Evolutionary conservation across 2,113 vertebrate genomes (phyloP).

Genomic region (Mellivora capensis): DNA sequence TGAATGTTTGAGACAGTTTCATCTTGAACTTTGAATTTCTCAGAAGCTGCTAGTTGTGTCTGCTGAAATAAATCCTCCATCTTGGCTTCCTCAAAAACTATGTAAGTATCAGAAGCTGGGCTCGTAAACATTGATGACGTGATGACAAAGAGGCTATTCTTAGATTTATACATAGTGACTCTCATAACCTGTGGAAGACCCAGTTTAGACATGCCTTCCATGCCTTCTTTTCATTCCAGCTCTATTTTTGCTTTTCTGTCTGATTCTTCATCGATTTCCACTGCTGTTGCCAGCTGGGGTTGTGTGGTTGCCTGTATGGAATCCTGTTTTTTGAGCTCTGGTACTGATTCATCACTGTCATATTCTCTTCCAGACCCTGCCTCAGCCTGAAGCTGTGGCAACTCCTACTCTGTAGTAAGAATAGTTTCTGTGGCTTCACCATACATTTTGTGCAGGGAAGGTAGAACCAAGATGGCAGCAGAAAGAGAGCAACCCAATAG

Average conservation of each 20-base stretch:
- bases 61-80: constrained; percentile 99
- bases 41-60: constrained; percentile 95
- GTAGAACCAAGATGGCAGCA: constrained; percentile 82
- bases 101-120: background rate
- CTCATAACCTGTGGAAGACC: background rate
- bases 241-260: background rate
- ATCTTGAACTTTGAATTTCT: constrained; percentile 99
- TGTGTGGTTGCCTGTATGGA: background rate
- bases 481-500: background rate
- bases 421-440: constrained; percentile 81
- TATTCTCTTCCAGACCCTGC: constrained; percentile 69
- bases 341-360: background rate
- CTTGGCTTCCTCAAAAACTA: constrained; percentile 54
- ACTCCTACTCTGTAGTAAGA: constrained; percentile 90
- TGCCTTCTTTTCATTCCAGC: background rate
- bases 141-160: background rate
- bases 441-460: constrained; percentile 84
- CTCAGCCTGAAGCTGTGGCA: constrained; percentile 91
- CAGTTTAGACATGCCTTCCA: background rate
- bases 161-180: background rate
- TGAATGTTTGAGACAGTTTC: constrained; percentile 97
- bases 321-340: background rate
- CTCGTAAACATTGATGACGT: background rate
- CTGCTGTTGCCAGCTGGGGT: background rate
- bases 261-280: background rate